Evolutionary conservation across 2,797 vertebrate genomes (phyloP), one percentile per base, ranked within the genome.

Genomic region (Platyrinchus mystaceus): DNA sequence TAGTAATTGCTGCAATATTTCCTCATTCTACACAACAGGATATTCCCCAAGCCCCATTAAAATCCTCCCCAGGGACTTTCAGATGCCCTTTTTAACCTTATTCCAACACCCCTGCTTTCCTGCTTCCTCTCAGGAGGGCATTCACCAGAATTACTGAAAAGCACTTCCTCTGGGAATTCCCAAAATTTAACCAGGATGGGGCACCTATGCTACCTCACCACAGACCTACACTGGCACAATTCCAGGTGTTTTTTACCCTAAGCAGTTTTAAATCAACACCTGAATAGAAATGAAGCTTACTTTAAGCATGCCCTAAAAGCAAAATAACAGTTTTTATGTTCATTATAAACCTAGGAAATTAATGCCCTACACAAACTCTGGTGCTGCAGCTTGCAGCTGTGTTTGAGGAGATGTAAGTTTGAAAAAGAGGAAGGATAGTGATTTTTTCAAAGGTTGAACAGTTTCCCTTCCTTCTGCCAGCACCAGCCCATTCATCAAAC

Each of bases 401-500:
- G 90, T 94, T 77, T 90, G 79, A 86, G 78, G 78, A 89, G 90
- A 85, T 36, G 26, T 2, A 67, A 52, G 55, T 74, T 76, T n/a
- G 82, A 70, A 73, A 84, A 84, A 89, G 59, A 84, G 63, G 55
- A 88, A 93, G 62, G 59, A 82, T 5, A 73, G 55, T 26, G 62
- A 78, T 46, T 93, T 91, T 77, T 83, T 49, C 41, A 36, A 69
- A 93, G 88, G 78, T 55, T 92, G 70, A 95, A 91, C 60, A 73
- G 66, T 79, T 90, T 82, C 59, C 41, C 27, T 78, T 90, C 74
- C 83, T 88, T 84, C 86, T 69, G 34, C 63, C 52, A 84, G 88
- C 80, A 79, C n/a, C 63, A 90, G 67, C 44, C 46, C 62, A 94
- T 67, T 79, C 75, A 77, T 67, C 86, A 73, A 75, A 87, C 37